Evolutionary conservation across 64 coral and sea anemone species (phyloP).

Genomic region (Hydrozoanthus tunicans): DNA sequence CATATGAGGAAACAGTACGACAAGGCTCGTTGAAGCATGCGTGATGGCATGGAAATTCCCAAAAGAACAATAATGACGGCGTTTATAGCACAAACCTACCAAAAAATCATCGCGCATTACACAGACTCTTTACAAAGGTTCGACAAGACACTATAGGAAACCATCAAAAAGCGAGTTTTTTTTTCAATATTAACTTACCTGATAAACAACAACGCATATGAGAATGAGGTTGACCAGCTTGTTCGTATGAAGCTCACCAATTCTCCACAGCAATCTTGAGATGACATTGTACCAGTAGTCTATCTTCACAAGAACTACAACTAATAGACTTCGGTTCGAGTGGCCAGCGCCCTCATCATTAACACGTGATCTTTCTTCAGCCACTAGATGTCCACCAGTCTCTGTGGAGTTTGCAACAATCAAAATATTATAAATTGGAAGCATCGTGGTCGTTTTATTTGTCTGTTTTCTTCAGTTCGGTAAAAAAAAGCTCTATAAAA

Average conservation of each 20-base stretch:
- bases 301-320: constrained; percentile 67
- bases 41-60: constrained; percentile 92
- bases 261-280: constrained; percentile 89
- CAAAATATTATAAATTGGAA: too few relatives aligned
- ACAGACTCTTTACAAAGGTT: too few relatives aligned
- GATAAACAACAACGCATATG: constrained; percentile 94
- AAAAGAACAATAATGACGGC: constrained; percentile 92
- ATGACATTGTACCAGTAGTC: constrained; percentile 83
- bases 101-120: background rate
- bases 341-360: constrained; percentile 8
- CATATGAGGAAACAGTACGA: constrained; percentile 99
- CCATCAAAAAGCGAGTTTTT: too few relatives aligned
- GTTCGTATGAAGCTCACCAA: constrained; percentile 90
- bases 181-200: constrained; percentile 56
- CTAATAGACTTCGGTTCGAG: constrained; percentile 60
- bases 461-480: too few relatives aligned
- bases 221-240: constrained; percentile 88
- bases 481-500: too few relatives aligned
- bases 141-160: too few relatives aligned
- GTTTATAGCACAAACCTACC: constrained; percentile 96
- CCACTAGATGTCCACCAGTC: background rate
- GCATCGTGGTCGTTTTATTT: too few relatives aligned
- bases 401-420: background rate
- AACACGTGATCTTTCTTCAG: background rate
- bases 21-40: constrained; percentile 85